These are phyloP conservation scores for Phainopepla nitens DNA, from an alignment of 2,113 vertebrate species.

Conservation along the genomic window DNA sequence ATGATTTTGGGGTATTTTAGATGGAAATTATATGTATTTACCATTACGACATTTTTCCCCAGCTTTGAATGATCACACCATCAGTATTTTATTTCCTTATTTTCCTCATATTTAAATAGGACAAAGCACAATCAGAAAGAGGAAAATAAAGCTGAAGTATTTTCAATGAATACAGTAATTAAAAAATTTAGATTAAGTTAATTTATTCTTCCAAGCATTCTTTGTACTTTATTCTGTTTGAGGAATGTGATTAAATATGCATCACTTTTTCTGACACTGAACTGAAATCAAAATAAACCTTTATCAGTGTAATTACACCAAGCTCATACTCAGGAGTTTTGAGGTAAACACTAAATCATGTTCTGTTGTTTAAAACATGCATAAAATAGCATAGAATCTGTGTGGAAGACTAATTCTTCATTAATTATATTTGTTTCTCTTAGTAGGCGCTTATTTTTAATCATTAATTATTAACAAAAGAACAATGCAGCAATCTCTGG, in stretches of 20 bases:
- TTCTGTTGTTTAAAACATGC: neutral
- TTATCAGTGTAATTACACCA: conserved; percentile 69
- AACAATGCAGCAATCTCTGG: neutral
- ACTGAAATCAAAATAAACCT: conserved; percentile 59
- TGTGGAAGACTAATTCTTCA: conserved; percentile 6
- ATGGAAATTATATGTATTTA: neutral
- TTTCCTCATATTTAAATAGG: neutral
- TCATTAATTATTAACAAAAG: neutral
- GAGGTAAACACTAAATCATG: neutral
- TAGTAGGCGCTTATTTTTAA: neutral
- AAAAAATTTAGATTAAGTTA: conserved; percentile 42
- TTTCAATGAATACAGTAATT: conserved; percentile 44
- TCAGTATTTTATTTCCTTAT: neutral
- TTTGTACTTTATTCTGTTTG: conserved; percentile 51
- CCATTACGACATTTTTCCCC: neutral
- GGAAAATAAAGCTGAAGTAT: neutral
- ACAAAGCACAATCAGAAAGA: neutral
- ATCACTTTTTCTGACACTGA: conserved; percentile 41
- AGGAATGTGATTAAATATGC: conserved; percentile 64
- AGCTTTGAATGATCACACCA: neutral
- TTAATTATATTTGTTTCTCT: conserved; percentile 33
- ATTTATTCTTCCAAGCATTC: conserved; percentile 59
- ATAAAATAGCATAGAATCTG: neutral
- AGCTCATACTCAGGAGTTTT: conserved; percentile 1
- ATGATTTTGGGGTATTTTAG: neutral